Evolutionary conservation across 2,888 invertebrate species (phyloP).

Genomic region (Rhogogaster chlorosoma): DNA sequence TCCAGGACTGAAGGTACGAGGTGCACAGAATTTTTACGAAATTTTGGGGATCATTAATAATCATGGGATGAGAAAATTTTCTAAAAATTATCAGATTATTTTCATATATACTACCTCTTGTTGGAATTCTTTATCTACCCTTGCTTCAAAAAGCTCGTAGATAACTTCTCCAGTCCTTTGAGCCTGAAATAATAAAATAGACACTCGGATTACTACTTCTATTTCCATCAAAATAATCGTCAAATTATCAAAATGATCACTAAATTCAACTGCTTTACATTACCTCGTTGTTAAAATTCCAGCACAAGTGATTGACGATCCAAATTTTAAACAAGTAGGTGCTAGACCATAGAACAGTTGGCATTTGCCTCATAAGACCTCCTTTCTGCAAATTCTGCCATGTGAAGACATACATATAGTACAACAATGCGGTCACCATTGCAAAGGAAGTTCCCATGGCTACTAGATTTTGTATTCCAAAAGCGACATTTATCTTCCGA

Average conservation of each 20-base stretch:
- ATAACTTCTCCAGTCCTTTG: conserved; percentile 9
- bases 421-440: neutral
- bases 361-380: rapidly evolving
- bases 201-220: neutral
- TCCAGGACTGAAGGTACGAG: neutral
- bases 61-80: neutral
- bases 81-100: neutral
- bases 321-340: neutral
- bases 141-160: neutral
- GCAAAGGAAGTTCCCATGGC: neutral
- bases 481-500: neutral
- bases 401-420: neutral
- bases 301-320: neutral
- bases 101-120: neutral
- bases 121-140: neutral
- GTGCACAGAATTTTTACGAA: too few relatives aligned
- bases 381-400: neutral
- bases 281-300: neutral
- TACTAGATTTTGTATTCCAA: neutral
- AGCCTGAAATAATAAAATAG: conserved; percentile 16
- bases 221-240: too few relatives aligned
- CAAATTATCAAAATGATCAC: too few relatives aligned
- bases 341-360: neutral
- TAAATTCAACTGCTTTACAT: too few relatives aligned
- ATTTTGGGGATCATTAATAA: neutral